A percentile compares a stretch with the other conserved stretches of the same genome.
Evolutionary conservation across 2,113 vertebrate genomes (phyloP).

Genomic region (Siniperca knerii): DNA sequence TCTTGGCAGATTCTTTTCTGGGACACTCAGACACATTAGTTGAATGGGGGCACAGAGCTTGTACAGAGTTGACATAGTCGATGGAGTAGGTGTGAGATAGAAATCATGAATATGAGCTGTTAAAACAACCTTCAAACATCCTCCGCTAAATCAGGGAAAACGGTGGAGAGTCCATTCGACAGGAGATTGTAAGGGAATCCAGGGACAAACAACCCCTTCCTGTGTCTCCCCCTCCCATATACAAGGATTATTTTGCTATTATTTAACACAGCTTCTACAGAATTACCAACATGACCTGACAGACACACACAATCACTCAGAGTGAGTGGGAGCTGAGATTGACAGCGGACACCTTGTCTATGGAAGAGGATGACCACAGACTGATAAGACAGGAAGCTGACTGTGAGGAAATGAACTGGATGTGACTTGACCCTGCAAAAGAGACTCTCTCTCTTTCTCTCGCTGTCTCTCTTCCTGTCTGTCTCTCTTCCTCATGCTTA

Average conservation of each 20-base stretch:
- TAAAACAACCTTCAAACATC: conserved; percentile 46
- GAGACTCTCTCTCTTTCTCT: not conserved
- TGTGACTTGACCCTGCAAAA: conserved; percentile 21
- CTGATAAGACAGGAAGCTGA: conserved; percentile 16
- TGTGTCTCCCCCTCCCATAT: not conserved
- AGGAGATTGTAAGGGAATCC: conserved; percentile 25
- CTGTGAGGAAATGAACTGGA: conserved; percentile 13
- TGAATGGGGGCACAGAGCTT: conserved; percentile 9
- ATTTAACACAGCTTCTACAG: conserved; percentile 47
- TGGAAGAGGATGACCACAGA: not conserved
- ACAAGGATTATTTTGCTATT: conserved; percentile 41
- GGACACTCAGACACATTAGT: conserved; percentile 17
- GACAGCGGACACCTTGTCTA: conserved; percentile 33
- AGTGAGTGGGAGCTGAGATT: conserved; percentile 25
- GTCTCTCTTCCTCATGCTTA: not conserved
- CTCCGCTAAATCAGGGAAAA: not conserved
- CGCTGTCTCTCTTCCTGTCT: not conserved
- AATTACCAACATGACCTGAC: conserved; percentile 42
- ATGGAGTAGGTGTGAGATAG: not conserved
- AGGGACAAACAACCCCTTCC: conserved; percentile 34
- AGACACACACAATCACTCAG: conserved; percentile 34
- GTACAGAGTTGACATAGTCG: not conserved
- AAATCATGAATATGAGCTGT: conserved; percentile 24
- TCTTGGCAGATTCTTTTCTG: not conserved
- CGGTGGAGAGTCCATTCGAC: not conserved